phyloP scores from a whole-genome alignment of 2,797 vertebrate species.

The Phataginus tetradactyla region DNA sequence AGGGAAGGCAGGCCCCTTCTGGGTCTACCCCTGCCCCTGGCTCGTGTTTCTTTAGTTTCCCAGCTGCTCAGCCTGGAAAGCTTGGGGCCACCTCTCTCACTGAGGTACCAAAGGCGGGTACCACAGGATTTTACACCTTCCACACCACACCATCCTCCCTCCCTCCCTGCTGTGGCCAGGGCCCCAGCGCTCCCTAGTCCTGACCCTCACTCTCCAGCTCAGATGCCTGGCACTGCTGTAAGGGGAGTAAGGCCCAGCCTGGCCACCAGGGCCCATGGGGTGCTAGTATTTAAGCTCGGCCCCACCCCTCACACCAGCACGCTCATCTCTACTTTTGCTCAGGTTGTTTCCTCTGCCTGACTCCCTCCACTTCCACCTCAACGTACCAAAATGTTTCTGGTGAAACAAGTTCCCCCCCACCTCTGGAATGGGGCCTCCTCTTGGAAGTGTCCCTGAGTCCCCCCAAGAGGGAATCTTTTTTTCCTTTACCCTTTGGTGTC shows the following conservation, averaged over 20 bases:
- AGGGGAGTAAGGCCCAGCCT: neutral
- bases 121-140: neutral
- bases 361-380: neutral
- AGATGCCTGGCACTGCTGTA: neutral
- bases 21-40: neutral
- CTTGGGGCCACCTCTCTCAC: neutral
- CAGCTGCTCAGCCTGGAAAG: neutral
- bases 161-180: neutral
- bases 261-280: neutral
- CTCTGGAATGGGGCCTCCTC: neutral
- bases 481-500: neutral
- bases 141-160: neutral
- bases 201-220: neutral
- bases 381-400: neutral
- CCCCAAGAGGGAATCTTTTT: neutral
- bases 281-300: neutral
- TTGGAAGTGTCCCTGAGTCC: neutral
- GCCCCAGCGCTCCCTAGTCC: neutral
- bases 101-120: neutral
- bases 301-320: neutral
- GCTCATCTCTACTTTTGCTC: neutral
- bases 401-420: neutral
- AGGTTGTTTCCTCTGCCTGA: neutral
- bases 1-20: neutral
- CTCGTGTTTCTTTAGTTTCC: neutral